Base-by-base conservation (phyloP, 2,797 vertebrate genomes). In the Clarias laeviceps region DNA sequence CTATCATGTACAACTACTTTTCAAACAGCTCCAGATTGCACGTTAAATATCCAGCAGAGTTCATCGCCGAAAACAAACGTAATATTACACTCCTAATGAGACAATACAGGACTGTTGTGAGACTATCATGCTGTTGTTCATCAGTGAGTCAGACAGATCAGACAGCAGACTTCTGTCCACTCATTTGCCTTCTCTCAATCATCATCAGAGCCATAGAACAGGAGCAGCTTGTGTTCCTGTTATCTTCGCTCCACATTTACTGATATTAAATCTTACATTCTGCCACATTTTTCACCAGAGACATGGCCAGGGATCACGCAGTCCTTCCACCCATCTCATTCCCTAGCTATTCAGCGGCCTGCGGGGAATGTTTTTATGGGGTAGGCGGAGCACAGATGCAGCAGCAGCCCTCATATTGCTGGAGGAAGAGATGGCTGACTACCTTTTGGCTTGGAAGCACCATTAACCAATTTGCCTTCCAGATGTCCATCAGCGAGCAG, bases 391-490 rank as follows among this genome's bases (percentile, higher is more conserved):
- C 89, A 89, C 91, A 92, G 90, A 92, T 91, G 91, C 87, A 62
- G 83, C 61, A 37, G 90, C 89, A 91, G 90, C 84, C 80, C 82
- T 88, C 80, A 34, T 82, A 86, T 90, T 88, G 92, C 93, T 92
- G 90, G 91, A 92, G 85, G 84, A 94, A 91, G 92, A 91, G 92
- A 94, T 88, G 91, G 92, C 92, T 91, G 94, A 92, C 94, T 95
- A 95, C 94, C 94, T 95, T 92, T 93, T 94, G 94, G 95, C 94
- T 95, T 94, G 92, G 94, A 96, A 94, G 95, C 93, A 87, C 94
- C 94, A 95, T 96, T 96, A 95, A 95, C 95, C 95, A 96, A 95
- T 96, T 95, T 95, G 94, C 93, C 94, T 94, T 96, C 95, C 95
- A 96, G 95, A 96, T 96, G 95, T 95, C 95, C 95, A 94, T 95